These are phyloP conservation scores for Tiliacea aurago DNA, from an alignment of 2,888 invertebrate genomes.

Conservation along the genomic window DNA sequence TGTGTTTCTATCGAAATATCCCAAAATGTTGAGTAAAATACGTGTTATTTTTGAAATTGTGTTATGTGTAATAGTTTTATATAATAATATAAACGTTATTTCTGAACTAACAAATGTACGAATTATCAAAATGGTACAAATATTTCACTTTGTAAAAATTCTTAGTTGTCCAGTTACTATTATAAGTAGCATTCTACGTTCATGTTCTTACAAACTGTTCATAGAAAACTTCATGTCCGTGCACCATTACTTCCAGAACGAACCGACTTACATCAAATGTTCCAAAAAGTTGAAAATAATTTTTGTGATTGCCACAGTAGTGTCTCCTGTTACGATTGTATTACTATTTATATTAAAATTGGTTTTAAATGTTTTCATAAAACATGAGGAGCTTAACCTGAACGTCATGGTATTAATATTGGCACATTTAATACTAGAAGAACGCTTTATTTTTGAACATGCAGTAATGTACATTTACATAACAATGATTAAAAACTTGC, in stretches of 20 bases:
- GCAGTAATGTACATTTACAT: conserved; percentile 18
- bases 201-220: conserved; percentile 1
- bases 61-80: rapidly evolving
- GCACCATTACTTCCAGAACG: not conserved
- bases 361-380: not conserved
- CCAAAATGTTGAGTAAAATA: not conserved
- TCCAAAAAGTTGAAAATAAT: conserved; percentile 2
- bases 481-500: conserved; percentile 4
- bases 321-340: not conserved
- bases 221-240: conserved; percentile 5
- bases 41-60: conserved; percentile 7
- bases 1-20: not conserved
- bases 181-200: not conserved
- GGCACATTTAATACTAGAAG: not conserved
- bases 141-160: not conserved
- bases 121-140: not conserved
- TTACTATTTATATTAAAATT: not conserved
- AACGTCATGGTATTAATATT: not conserved
- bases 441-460: conserved; percentile 26
- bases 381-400: not conserved
- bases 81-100: not conserved
- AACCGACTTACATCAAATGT: conserved; percentile 11
- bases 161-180: not conserved
- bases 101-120: not conserved
- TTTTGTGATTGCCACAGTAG: not conserved